Base-by-base conservation (phyloP, 1,140 invertebrate species). In the Heterodera schachtii region DNA sequence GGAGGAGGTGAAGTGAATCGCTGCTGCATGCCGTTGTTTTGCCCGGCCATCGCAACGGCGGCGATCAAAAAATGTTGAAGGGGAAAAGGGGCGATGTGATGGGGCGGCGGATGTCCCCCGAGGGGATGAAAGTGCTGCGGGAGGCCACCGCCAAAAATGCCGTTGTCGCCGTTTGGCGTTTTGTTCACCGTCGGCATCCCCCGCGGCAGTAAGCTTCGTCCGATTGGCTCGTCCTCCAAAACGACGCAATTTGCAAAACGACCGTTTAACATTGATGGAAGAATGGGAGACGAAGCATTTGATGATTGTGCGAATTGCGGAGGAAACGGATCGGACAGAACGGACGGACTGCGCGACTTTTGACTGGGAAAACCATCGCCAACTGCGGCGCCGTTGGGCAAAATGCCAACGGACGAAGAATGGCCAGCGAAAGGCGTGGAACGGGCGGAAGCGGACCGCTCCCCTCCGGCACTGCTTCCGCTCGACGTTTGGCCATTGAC, bases 41-140 rank as follows among this genome's bases (percentile, higher is more conserved):
- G 52, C 31, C 41, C 13, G 47, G 76, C 76, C 57, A 69, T 5
- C 44, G 31, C 60, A 16, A 60, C 76, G 47, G 76, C 76, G 47
- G 76, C 76, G 31, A 70, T 70, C 76, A 78, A 41, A 47, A 78
- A 78, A n/a, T 69, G 64, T 16, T 78, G 60, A 7, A 78, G 69
- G 19, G 46, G 69, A 16, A 16, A n/a, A 3, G 21, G 69, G 41
- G 47, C 8, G 8, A 31, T 47, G 31, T 74, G 31, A 6, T 74
- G 52, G 46, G n/a, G 46, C 3, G 16, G 73, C 19, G 7, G n/a
- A n/a, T 74, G 46, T 49, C 52, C 52, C 73, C 73, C 46, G 52
- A 47, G n/a, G 46, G 21, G 46, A 19, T 64, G 57, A 64, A 19
- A 64, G 16, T 64, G 69, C n/a, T 41, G 69, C 21, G 31, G 69